Conservation (phyloP, 2,797 vertebrate genomes). For the Lycodopsis pacificus region DNA sequence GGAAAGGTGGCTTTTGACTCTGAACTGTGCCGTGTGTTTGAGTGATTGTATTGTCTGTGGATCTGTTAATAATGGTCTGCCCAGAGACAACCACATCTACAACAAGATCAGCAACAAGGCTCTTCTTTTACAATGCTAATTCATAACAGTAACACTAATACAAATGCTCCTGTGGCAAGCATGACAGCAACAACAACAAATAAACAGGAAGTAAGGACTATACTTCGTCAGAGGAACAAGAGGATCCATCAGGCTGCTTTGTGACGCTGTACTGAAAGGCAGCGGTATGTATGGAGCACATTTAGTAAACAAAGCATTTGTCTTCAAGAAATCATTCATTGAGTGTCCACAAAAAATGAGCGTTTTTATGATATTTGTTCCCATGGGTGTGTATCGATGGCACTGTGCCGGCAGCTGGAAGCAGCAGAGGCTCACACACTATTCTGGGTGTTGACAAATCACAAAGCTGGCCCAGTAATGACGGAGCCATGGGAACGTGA, state of each 20-base stretch:
- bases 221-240: background rate
- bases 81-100: background rate
- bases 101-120: background rate
- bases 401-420: slow-evolving; percentile 19
- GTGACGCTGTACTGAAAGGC: slow-evolving; percentile 37
- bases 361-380: slow-evolving; percentile 28
- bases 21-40: background rate
- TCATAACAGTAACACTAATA: background rate
- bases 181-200: background rate
- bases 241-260: slow-evolving; percentile 15
- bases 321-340: slow-evolving; percentile 26
- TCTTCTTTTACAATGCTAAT: background rate
- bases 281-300: slow-evolving; percentile 1
- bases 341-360: background rate
- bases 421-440: slow-evolving; percentile 33
- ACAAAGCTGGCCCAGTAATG: slow-evolving; percentile 23
- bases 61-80: slow-evolving; percentile 21
- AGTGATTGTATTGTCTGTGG: slow-evolving; percentile 16
- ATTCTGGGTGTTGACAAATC: slow-evolving; percentile 22
- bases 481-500: slow-evolving; percentile 16
- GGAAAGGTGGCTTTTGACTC: slow-evolving; percentile 8
- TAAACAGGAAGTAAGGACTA: slow-evolving; percentile 25
- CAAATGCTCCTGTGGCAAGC: background rate
- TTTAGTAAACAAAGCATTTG: slow-evolving; percentile 44
- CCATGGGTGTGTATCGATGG: slow-evolving; percentile 43